Percentiles rank a stretch among this genome's conserved stretches.
Conservation (phyloP, 35 echinoderm and acorn worm species). For the Hemicentrotus pulcherrimus region DNA sequence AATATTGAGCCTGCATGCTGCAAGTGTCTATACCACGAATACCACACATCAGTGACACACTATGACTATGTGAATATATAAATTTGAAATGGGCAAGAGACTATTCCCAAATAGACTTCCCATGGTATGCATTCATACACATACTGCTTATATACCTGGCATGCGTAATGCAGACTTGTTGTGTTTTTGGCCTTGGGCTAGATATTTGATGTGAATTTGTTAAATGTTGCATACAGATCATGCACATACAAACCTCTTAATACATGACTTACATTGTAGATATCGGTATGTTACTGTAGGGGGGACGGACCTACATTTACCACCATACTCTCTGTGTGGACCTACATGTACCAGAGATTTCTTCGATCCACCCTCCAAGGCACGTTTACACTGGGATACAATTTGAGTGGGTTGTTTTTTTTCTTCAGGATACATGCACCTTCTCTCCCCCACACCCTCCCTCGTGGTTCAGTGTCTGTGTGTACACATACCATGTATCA, state of each 20-base stretch:
- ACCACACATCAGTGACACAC: constrained; percentile 15
- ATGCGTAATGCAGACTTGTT: neutral
- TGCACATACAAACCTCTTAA: neutral
- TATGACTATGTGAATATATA: constrained; percentile 14
- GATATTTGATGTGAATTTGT: neutral
- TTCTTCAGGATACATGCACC: neutral
- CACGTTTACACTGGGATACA: neutral
- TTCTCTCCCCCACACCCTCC: neutral
- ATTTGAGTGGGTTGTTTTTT: neutral
- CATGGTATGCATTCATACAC: neutral
- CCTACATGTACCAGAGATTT: neutral
- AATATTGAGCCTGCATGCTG: neutral
- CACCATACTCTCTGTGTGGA: neutral
- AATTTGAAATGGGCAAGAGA: neutral
- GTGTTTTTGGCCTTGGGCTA: neutral
- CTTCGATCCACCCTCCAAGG: neutral
- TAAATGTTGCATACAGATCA: neutral
- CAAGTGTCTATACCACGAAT: neutral
- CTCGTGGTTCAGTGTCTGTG: neutral
- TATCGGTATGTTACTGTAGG: neutral
- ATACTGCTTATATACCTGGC: neutral
- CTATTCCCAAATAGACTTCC: neutral
- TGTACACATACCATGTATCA: neutral
- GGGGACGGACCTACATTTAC: neutral
- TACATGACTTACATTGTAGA: neutral